Evolutionary conservation across 92 coral and sea anemone species (phyloP), one percentile per base, ranked within the genome.

Genomic region (Palythoa grandiflora): DNA sequence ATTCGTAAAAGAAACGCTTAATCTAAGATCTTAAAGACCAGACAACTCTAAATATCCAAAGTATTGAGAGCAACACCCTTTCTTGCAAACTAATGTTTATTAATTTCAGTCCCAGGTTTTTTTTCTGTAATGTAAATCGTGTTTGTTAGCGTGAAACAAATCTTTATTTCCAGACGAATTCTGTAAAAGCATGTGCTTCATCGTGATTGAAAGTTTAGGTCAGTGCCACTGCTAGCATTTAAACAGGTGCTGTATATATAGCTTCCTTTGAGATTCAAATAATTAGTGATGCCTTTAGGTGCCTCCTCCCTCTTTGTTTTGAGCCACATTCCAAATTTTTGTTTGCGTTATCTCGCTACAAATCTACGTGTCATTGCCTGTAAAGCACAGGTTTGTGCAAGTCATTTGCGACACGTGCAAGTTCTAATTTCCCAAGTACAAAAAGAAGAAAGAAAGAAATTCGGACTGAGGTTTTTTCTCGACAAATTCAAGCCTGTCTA

Each of bases 161-260:
- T 44, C 50, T 44, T 44, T 44, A 44, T 44, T 8, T 7, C 16
- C 75, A 38, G 2, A 9, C 36, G 44, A 70, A 0, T 70, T 68
- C 11, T 6, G 36, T 68, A 36, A 70, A 36, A 35, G 75, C 75
- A 70, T 70, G 75, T 70, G 75, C 47, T 70, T 70, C 19, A 59
- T 5, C 3, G 16, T 55, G 61, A 55, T 55, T 15, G 61, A 55
- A 55, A 55, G 61, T 8, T 55, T 55, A 13, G 61, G 61, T 55
- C 4, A 55, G 11, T 55, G 61, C 11, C 61, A 55, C 61, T 55
- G 61, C 61, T 55, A 15, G 61, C 61, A 55, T 55, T 55, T 55
- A 55, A 55, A 15, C 61, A 55, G 61, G 61, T 55, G 61, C 61
- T 55, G 11, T 55, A 55, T 55, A 55, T 55, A 5, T 55, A 55